These are phyloP conservation scores for Montipora foliosa DNA, from an alignment of 64 coral and sea anemone genomes.

Conservation along the genomic window DNA sequence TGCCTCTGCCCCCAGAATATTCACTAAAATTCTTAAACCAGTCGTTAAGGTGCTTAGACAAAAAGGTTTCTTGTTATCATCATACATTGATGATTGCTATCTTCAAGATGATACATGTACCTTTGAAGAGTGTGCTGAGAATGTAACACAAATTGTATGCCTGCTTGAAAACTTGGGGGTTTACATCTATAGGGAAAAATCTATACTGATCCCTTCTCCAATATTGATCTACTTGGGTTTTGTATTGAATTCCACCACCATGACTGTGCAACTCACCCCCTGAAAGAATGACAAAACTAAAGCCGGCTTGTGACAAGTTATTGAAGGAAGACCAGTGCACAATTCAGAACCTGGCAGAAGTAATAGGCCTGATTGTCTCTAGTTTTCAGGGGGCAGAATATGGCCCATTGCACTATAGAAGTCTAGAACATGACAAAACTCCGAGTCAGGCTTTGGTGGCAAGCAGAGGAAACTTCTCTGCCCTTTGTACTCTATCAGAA, in stretches of 20 bases:
- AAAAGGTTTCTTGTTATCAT: slow-evolving; percentile 26
- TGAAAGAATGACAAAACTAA: not conserved
- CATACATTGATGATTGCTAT: slow-evolving; percentile 12
- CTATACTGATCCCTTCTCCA: not conserved
- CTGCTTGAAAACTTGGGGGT: slow-evolving; percentile 28
- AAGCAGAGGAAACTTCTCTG: too few species aligned
- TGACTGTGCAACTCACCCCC: slow-evolving; percentile 34
- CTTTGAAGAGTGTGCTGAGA: slow-evolving; percentile 19
- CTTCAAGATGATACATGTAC: too few species aligned
- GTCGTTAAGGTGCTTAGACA: slow-evolving; percentile 15
- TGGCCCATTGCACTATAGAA: slow-evolving; percentile 16
- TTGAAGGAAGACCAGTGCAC: not conserved
- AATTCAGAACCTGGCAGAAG: not conserved
- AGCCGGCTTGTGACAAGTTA: not conserved
- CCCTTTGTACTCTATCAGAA: too few species aligned
- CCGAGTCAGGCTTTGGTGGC: too few species aligned
- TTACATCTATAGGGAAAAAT: slow-evolving; percentile 27
- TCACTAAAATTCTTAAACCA: slow-evolving; percentile 43
- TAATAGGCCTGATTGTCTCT: too few species aligned
- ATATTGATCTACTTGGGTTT: slow-evolving; percentile 30
- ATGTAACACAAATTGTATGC: not conserved
- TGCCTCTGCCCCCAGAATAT: slow-evolving; percentile 16
- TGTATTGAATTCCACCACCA: not conserved
- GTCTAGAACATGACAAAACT: slow-evolving; percentile 28
- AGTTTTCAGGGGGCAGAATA: slow-evolving; percentile 21